These are phyloP conservation scores for Erannis defoliaria DNA, from an alignment of 2,888 invertebrate species.

Conservation along the genomic window DNA sequence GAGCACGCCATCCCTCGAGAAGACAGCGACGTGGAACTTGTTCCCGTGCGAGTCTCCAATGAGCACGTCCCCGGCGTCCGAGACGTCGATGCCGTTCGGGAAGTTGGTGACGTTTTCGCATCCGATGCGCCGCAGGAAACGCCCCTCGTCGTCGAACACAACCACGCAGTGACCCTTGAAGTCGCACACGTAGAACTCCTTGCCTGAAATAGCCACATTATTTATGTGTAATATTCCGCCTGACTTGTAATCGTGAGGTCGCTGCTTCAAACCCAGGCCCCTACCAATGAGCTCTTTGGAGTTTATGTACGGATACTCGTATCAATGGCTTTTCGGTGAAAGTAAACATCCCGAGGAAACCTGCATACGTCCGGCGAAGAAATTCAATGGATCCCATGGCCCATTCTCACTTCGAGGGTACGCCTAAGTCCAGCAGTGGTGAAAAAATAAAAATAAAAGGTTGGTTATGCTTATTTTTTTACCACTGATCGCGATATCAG, in stretches of 20 bases:
- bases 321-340: too few species aligned
- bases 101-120: conserved; percentile 98
- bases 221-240: too few species aligned
- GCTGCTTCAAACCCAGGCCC: too few species aligned
- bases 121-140: conserved; percentile 96
- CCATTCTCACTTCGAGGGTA: too few species aligned
- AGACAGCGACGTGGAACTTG: conserved; percentile 98
- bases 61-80: conserved; percentile 98
- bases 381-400: too few species aligned
- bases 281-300: too few species aligned
- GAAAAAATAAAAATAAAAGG: too few species aligned
- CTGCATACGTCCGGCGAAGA: too few species aligned
- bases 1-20: conserved; percentile 94
- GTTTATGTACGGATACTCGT: too few species aligned
- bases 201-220: conserved; percentile 84
- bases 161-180: conserved; percentile 99
- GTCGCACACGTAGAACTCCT: conserved; percentile 98
- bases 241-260: too few species aligned
- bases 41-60: conserved; percentile 99
- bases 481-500: conserved; percentile 98
- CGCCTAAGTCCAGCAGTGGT: too few species aligned
- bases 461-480: conserved; percentile 53
- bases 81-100: conserved; percentile 99
- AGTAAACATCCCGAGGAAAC: too few species aligned
- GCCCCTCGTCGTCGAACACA: conserved; percentile 97